phyloP scores from a whole-genome alignment of 2,888 invertebrate genomes.

The Fragum whitleyi region DNA sequence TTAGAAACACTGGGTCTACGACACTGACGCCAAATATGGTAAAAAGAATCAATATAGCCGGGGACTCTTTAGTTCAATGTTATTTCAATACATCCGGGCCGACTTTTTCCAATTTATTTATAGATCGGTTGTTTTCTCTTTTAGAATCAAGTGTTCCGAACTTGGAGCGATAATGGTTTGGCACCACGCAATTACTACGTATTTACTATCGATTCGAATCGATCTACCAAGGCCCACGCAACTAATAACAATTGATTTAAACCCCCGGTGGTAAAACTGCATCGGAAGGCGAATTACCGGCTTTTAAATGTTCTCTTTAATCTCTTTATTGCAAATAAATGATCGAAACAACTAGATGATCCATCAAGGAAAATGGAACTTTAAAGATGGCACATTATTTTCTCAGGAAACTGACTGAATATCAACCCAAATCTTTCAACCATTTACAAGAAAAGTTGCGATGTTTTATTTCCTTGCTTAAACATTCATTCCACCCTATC shows the following conservation, averaged over 20 bases:
- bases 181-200: constrained; percentile 13
- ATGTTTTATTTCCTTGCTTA: too few species aligned
- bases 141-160: constrained; percentile 2
- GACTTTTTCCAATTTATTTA: constrained; percentile 11
- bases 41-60: constrained; percentile 21
- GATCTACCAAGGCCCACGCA: background rate
- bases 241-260: constrained; percentile 2
- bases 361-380: background rate
- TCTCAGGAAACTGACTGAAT: too few species aligned
- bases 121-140: constrained; percentile 6
- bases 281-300: too few species aligned
- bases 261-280: background rate
- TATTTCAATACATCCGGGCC: constrained; percentile 15
- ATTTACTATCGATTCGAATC: background rate
- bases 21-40: constrained; percentile 15
- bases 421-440: too few species aligned
- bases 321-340: background rate
- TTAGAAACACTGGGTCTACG: constrained; percentile 7
- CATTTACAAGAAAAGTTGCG: too few species aligned
- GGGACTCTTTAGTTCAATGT: background rate
- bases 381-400: background rate
- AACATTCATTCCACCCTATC: too few species aligned
- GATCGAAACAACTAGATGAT: too few species aligned
- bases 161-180: background rate
- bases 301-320: too few species aligned